phyloP scores from a whole-genome alignment of 2,888 invertebrate species.

The Drosophila suboccidentalis region DNA sequence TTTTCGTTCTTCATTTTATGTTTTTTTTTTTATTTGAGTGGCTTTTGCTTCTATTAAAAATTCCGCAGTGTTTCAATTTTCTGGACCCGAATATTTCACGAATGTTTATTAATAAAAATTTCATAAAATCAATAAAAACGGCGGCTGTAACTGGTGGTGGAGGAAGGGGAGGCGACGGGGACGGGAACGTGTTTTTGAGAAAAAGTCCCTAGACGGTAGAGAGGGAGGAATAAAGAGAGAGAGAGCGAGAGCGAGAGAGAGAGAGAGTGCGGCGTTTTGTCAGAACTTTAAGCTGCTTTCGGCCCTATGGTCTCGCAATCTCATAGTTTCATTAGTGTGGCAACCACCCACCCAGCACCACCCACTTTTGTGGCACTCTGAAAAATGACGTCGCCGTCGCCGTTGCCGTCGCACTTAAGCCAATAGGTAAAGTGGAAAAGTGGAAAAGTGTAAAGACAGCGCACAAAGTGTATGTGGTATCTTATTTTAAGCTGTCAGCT shows the following conservation, averaged over 20 bases:
- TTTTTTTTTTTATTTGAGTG: conserved; percentile 17
- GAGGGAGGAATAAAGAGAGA: background rate
- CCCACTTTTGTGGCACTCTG: conserved; percentile 45
- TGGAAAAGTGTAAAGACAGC: conserved; percentile 54
- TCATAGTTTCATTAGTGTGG: conserved; percentile 53
- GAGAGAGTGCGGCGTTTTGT: conserved; percentile 19
- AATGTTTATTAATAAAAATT: conserved; percentile 82
- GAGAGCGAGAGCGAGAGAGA: too few relatives aligned
- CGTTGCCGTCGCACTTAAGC: conserved; percentile 47
- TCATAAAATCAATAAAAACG: conserved; percentile 70
- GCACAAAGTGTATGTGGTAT: conserved; percentile 69
- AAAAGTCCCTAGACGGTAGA: conserved; percentile 12
- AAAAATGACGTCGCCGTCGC: conserved; percentile 54
- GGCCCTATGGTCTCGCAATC: conserved; percentile 43
- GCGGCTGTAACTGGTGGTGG: conserved; percentile 11
- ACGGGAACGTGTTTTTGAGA: background rate
- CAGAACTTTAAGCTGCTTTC: conserved; percentile 46
- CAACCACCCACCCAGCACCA: conserved; percentile 1
- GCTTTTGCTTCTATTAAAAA: conserved; percentile 66
- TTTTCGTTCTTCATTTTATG: conserved; percentile 1
- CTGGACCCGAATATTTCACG: conserved; percentile 65
- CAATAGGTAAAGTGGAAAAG: conserved; percentile 57
- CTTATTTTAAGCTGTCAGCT: conserved; percentile 64
- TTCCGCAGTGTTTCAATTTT: conserved; percentile 64
- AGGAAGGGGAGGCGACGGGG: background rate